Conservation (phyloP, 1,140 invertebrate genomes). For the Mactra quadrangularis region DNA sequence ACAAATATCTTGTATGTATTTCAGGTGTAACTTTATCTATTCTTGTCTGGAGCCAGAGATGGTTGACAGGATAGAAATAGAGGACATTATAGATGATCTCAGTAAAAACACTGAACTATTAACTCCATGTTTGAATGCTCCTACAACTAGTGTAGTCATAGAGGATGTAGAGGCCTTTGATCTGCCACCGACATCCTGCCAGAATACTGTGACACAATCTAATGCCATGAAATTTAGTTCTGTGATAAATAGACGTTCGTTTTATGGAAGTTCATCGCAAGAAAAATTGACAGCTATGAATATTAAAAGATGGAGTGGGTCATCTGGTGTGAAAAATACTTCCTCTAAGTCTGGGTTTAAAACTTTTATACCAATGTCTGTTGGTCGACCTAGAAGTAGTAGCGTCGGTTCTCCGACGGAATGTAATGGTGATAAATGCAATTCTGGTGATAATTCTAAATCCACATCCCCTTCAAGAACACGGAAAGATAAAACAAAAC, state of each 20-base stretch:
- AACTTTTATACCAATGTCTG: conserved; percentile 60
- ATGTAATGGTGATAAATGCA: conserved; percentile 49
- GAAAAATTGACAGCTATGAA: conserved; percentile 62
- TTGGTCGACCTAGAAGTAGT: conserved; percentile 64
- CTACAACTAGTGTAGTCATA: conserved; percentile 89
- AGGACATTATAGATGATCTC: conserved; percentile 91
- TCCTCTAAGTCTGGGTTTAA: conserved; percentile 61
- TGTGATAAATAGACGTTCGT: conserved; percentile 64
- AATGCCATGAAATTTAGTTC: conserved; percentile 60
- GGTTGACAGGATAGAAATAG: conserved; percentile 89
- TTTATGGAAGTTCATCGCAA: conserved; percentile 64
- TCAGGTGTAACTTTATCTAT: conserved; percentile 89
- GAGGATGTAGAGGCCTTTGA: conserved; percentile 86
- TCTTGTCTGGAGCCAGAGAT: conserved; percentile 91
- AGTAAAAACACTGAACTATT: conserved; percentile 91
- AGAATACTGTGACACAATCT: conserved; percentile 69
- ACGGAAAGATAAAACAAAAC: conserved; percentile 65
- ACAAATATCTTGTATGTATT: no score
- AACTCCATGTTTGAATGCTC: conserved; percentile 91
- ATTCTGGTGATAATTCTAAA: conserved; percentile 44
- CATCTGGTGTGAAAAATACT: conserved; percentile 53
- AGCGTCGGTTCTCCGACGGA: conserved; percentile 66
- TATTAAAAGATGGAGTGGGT: conserved; percentile 66
- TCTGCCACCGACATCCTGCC: conserved; percentile 72
- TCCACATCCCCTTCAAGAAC: conserved; percentile 45